phyloP scores from a whole-genome alignment of 1,140 invertebrate genomes.

The Camponotus pennsylvanicus region DNA sequence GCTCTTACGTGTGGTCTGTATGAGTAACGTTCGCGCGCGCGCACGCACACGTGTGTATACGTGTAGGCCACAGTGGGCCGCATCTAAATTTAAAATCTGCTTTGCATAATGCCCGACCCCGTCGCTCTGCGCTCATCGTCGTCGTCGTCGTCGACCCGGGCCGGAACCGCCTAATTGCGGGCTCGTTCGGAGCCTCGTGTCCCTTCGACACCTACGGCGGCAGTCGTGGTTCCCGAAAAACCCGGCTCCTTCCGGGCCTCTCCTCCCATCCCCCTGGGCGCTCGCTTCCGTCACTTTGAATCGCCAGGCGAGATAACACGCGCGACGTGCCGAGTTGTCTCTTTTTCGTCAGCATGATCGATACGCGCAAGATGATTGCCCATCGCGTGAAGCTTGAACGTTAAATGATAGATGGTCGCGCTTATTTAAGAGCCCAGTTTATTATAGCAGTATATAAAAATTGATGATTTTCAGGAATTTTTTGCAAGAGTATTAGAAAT shows the following conservation, averaged over 20 bases:
- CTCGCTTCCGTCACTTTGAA: constrained; percentile 71
- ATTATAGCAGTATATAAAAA: too few relatives aligned
- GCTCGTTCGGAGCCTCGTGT: constrained; percentile 80
- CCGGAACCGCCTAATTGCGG: constrained; percentile 84
- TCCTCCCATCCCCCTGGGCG: not conserved
- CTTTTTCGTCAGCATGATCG: constrained; percentile 30
- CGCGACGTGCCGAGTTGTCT: constrained; percentile 1
- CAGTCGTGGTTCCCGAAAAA: constrained; percentile 81
- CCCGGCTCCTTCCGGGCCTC: constrained; percentile 66
- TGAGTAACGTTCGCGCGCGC: constrained; percentile 61
- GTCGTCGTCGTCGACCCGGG: constrained; percentile 54
- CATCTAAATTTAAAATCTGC: constrained; percentile 86
- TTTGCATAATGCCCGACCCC: constrained; percentile 85
- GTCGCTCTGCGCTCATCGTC: constrained; percentile 57
- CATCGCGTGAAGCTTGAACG: not conserved
- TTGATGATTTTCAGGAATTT: too few relatives aligned
- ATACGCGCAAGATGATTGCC: constrained; percentile 26
- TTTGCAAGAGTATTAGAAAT: too few relatives aligned
- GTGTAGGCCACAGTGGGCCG: constrained; percentile 76
- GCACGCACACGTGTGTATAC: constrained; percentile 46
- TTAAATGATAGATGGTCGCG: not conserved
- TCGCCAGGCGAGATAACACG: constrained; percentile 65
- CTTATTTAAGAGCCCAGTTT: not conserved
- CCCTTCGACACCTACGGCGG: constrained; percentile 81
- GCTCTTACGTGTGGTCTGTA: constrained; percentile 73